Evolutionary conservation across 2,888 invertebrate species (phyloP).

Genomic region (Pilophorus perplexus): DNA sequence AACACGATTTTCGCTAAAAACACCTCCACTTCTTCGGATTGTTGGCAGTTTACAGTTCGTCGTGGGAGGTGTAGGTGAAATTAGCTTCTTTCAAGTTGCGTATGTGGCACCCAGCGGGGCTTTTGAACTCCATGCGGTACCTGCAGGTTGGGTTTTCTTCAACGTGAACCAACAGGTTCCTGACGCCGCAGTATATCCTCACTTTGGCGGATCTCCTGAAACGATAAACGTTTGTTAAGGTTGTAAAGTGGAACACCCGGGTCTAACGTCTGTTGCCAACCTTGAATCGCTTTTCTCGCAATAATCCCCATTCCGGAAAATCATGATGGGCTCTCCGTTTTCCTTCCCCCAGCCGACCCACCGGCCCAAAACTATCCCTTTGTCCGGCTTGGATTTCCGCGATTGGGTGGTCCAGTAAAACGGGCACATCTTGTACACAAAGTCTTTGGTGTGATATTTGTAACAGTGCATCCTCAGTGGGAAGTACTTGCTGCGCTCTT

Average conservation of each 20-base stretch:
- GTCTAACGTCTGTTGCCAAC: no score
- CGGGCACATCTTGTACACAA: conserved; percentile 20
- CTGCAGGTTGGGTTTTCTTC: conserved; percentile 14
- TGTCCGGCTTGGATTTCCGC: not conserved
- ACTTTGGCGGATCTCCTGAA: conserved; percentile 1
- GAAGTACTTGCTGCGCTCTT: conserved; percentile 13
- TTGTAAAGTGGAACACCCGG: no score
- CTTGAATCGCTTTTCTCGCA: no score
- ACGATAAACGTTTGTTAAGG: no score
- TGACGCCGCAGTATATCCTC: conserved; percentile 18
- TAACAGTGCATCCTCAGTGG: conserved; percentile 4
- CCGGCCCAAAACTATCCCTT: conserved; percentile 6
- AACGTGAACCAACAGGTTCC: conserved; percentile 26
- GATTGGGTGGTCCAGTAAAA: conserved; percentile 9
- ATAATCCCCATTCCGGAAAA: not conserved
- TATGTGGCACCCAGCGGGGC: conserved; percentile 30
- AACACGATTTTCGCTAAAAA: no score
- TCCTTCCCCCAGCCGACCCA: conserved; percentile 27
- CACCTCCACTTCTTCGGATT: no score
- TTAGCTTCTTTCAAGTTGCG: conserved; percentile 17
- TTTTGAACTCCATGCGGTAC: conserved; percentile 29
- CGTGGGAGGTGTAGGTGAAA: conserved; percentile 20
- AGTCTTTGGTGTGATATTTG: not conserved
- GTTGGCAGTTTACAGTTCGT: conserved; percentile 34
- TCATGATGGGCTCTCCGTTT: conserved; percentile 15